phyloP scores from a whole-genome alignment of 1,140 invertebrate species.

The Pachyrhynchus sulphureomaculatus region DNA sequence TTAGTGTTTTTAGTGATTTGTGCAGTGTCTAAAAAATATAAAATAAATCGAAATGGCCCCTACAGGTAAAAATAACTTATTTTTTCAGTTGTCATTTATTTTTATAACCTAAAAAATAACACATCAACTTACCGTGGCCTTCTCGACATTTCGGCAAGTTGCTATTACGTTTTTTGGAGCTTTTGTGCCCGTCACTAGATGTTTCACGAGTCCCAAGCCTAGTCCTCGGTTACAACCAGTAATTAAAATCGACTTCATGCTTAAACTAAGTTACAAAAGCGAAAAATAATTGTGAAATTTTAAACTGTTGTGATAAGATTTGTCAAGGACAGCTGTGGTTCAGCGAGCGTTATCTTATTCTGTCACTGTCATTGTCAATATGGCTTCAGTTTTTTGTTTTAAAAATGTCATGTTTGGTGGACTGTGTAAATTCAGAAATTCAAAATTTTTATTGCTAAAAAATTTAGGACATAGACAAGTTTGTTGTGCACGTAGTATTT shows the following conservation, averaged over 20 bases:
- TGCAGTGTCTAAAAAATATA: not conserved
- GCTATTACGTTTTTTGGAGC: conserved; percentile 68
- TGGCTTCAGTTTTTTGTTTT: conserved; percentile 45
- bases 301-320: not conserved
- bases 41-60: conserved; percentile 52
- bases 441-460: conserved; percentile 31
- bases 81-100: not conserved
- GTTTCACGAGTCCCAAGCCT: conserved; percentile 80
- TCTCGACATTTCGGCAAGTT: conserved; percentile 67
- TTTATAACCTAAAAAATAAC: conserved; percentile 32
- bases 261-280: not conserved
- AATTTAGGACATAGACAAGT: conserved; percentile 6
- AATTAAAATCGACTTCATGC: conserved; percentile 78
- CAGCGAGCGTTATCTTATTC: not conserved
- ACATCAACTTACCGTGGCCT: conserved; percentile 60
- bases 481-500: not conserved
- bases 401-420: conserved; percentile 37
- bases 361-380: conserved; percentile 28
- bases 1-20: not conserved
- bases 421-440: conserved; percentile 33
- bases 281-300: not conserved
- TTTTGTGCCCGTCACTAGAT: conserved; percentile 56
- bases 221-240: conserved; percentile 88
- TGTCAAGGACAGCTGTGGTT: conserved; percentile 1
- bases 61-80: conserved; percentile 53